A percentile compares a stretch with the other conserved stretches of the same genome.
Evolutionary conservation across 2,797 vertebrate species (phyloP).

Genomic region (Diplodus sargus): DNA sequence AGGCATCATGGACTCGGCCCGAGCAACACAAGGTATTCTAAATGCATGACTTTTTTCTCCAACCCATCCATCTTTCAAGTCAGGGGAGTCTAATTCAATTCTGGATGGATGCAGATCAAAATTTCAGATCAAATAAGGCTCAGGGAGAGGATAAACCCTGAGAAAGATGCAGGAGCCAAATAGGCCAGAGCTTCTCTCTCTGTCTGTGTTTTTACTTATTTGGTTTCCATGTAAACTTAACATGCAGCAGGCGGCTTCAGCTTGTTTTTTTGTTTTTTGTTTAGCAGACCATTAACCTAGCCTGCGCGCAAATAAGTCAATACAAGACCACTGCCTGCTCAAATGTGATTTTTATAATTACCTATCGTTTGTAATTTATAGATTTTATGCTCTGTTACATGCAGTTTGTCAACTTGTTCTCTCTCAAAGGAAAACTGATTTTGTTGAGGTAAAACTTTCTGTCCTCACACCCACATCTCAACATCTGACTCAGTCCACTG

Average conservation of each 20-base stretch:
- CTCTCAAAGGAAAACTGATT: slow-evolving; percentile 26
- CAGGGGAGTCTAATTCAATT: slow-evolving; percentile 69
- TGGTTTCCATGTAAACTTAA: slow-evolving; percentile 21
- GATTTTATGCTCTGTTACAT: not conserved
- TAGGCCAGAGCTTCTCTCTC: slow-evolving; percentile 2
- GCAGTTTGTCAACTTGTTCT: not conserved
- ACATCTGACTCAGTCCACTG: slow-evolving; percentile 30
- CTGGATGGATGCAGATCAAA: slow-evolving; percentile 71
- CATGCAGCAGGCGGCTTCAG: slow-evolving; percentile 2
- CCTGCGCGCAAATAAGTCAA: slow-evolving; percentile 5
- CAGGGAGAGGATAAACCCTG: slow-evolving; percentile 28
- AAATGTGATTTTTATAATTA: slow-evolving; percentile 5
- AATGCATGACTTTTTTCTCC: slow-evolving; percentile 80
- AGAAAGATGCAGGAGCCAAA: slow-evolving; percentile 37
- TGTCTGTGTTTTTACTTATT: slow-evolving; percentile 21
- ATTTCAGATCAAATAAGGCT: slow-evolving; percentile 58
- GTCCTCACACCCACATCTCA: slow-evolving; percentile 33
- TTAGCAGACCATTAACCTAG: slow-evolving; percentile 16
- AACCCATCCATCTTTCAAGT: slow-evolving; percentile 77
- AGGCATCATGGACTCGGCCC: slow-evolving; percentile 99
- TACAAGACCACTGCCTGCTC: slow-evolving; percentile 10
- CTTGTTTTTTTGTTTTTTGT: slow-evolving; percentile 2
- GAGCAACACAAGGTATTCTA: slow-evolving; percentile 99
- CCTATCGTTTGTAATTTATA: slow-evolving; percentile 7
- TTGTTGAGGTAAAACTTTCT: slow-evolving; percentile 22